A percentile compares a stretch with the other conserved stretches of the same genome.
Conservation (phyloP, 2,888 invertebrate species). For the Keiferia lycopersicella region DNA sequence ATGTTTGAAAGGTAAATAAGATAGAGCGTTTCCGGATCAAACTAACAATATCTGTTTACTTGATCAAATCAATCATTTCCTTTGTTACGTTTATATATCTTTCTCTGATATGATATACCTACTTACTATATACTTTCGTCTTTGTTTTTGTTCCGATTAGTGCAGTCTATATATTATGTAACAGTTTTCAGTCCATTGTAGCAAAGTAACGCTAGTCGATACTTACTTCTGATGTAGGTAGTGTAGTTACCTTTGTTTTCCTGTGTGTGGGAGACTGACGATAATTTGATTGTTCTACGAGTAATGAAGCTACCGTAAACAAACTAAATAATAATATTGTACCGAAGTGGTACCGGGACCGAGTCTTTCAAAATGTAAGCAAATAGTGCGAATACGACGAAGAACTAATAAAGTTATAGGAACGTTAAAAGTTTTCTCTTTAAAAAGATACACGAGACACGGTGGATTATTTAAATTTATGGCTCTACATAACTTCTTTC, state of each 20-base stretch:
- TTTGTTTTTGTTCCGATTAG: background rate
- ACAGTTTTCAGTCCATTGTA: background rate
- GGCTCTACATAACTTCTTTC: too few species aligned
- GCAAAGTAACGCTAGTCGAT: background rate
- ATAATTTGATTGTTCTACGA: constrained; percentile 5
- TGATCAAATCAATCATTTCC: background rate
- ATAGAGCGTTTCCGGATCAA: background rate
- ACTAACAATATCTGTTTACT: background rate
- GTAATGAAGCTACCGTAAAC: background rate
- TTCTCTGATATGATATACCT: background rate
- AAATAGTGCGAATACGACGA: too few species aligned
- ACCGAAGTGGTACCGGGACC: too few species aligned
- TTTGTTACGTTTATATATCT: background rate
- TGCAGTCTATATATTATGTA: constrained; percentile 24
- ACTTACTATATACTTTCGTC: constrained; percentile 21
- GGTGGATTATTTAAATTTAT: too few species aligned
- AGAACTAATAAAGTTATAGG: too few species aligned
- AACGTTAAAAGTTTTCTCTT: too few species aligned
- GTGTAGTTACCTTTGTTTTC: background rate
- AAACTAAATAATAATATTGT: too few species aligned
- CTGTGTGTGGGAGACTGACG: background rate
- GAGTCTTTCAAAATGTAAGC: too few species aligned
- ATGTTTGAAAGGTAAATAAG: background rate
- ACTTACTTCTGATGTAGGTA: background rate
- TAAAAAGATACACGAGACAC: too few species aligned